A percentile compares a stretch with the other conserved stretches of the same genome.
Conservation (phyloP, 2,888 invertebrate species). For the Subacronicta megacephala region DNA sequence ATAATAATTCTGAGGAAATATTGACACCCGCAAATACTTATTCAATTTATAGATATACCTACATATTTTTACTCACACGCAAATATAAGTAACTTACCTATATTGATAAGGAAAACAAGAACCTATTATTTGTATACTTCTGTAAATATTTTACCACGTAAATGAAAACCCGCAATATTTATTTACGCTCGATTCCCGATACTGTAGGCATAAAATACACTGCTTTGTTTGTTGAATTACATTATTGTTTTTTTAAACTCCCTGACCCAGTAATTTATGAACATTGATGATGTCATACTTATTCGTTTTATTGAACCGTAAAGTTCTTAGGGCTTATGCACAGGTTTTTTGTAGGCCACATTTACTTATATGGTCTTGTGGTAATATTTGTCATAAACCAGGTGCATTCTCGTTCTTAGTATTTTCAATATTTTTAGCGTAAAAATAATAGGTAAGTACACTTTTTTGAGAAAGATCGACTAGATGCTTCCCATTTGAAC, state of each 20-base stretch:
- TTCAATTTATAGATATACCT: too few species aligned
- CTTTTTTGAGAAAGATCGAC: too few species aligned
- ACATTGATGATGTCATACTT: conserved; percentile 34
- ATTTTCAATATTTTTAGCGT: background rate
- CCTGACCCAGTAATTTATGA: conserved; percentile 44
- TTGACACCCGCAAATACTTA: too few species aligned
- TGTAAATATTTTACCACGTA: conserved; percentile 28
- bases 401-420: background rate
- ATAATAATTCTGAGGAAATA: too few species aligned
- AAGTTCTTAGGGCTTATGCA: background rate
- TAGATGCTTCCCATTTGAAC: too few species aligned
- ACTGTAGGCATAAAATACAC: conserved; percentile 14
- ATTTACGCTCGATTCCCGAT: conserved; percentile 39
- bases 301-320: conserved; percentile 3
- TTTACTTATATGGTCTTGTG: background rate
- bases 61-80: background rate
- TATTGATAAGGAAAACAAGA: conserved; percentile 43
- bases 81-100: background rate
- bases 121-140: conserved; percentile 14
- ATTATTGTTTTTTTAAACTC: conserved; percentile 32
- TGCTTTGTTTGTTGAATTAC: conserved; percentile 26
- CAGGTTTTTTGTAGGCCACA: conserved; percentile 1
- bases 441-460: too few species aligned
- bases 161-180: conserved; percentile 48
- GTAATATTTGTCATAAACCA: conserved; percentile 1